Base-by-base conservation (phyloP, 2,888 invertebrate species). In the Papilio demoleus region DNA sequence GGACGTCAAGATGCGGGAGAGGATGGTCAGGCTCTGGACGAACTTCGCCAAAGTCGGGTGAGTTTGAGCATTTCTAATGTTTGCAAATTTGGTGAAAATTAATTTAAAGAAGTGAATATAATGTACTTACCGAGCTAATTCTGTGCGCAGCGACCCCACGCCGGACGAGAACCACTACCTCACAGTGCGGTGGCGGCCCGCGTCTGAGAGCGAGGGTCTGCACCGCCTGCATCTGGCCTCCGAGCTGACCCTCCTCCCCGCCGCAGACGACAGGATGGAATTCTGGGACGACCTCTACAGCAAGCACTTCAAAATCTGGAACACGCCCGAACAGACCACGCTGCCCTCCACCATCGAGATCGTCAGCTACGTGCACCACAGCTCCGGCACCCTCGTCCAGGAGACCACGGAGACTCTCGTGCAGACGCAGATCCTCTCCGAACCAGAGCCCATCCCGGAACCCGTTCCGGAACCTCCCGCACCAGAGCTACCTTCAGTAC, bases 31-130 rank as follows among this genome's bases (percentile, higher is more conserved):
- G 40, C 77, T 93, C 1, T 92, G 92, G 90, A 91, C 92, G 5
- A 93, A 93, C 78, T 93, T 93, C 65, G 90, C 92, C 24, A 93
- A 92, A 78, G 77, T 81, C 73, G 91, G 93, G 93, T 93, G 73
- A 88, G 91, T 80, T 71, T 11, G 14, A 31, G 4, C 1, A 45
- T 5, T 59, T 40, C 5, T 40, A n/a, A n/a, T 4, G 12, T 38
- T 40, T 4, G n/a, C 14, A 40, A 40, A 5, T n/a, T 40, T 4
- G n/a, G n/a, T 6, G 4, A 1, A n/a, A n/a, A n/a, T n/a, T n/a
- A n/a, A n/a, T n/a, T n/a, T n/a, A n/a, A n/a, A n/a, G n/a, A n/a
- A n/a, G n/a, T 31, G 6, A 31, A 6, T 19, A 17, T 24, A 4
- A 31, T n/a, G 50, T 47, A 36, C 4, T 40, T 11, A 59, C n/a